Percentiles rank a stretch among this genome's conserved stretches.
Conservation (phyloP, 2,888 invertebrate species). For the Tipula unca region DNA sequence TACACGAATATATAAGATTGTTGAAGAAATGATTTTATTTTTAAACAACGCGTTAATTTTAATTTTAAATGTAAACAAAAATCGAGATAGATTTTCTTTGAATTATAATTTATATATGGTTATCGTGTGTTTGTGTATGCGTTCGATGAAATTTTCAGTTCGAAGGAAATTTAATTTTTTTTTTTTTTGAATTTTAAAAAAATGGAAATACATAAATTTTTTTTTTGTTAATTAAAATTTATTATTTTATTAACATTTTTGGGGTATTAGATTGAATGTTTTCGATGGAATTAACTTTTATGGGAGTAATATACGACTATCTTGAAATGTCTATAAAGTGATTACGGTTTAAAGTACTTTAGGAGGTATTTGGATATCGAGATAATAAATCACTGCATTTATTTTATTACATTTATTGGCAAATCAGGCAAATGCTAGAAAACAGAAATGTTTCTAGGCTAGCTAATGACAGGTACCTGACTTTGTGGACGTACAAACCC, state of each 20-base stretch:
- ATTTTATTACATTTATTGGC: no score
- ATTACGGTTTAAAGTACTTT: no score
- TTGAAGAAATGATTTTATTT: neutral
- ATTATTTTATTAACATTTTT: neutral
- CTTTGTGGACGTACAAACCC: no score
- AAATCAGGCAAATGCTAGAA: no score
- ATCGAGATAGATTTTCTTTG: neutral
- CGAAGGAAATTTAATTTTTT: neutral
- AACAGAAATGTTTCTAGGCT: no score
- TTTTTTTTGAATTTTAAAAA: neutral
- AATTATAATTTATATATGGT: neutral
- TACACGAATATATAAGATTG: neutral
- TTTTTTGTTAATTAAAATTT: neutral
- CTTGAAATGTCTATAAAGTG: neutral
- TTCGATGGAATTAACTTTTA: no score
- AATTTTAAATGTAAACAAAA: neutral
- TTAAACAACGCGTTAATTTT: neutral
- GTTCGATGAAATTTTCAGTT: no score
- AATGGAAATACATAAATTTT: neutral
- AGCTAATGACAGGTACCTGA: no score
- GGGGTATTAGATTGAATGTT: neutral
- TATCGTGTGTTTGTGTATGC: no score
- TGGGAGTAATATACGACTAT: no score
- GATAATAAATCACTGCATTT: no score
- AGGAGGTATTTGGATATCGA: no score